Base-by-base conservation (phyloP, 2,888 invertebrate species). In the Hyposoter dolosus region DNA sequence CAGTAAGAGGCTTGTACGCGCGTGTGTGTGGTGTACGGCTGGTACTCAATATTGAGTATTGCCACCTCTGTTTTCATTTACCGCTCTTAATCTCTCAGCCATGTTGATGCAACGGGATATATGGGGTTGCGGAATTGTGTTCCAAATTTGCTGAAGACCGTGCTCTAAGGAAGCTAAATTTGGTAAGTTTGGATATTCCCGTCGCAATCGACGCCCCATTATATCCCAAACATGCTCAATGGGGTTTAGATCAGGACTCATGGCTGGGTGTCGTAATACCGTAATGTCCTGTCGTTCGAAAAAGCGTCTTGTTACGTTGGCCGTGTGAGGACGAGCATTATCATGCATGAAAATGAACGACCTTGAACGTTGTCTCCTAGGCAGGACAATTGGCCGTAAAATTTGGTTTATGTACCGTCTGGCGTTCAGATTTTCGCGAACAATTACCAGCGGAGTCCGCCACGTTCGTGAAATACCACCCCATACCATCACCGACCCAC, bases 271-370 rank as follows among this genome's bases (percentile, higher is more conserved):
- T 23, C 77, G 32, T 43, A 78, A 63, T 10, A 83, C 15, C 0
- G 71, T 76, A 2, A 84, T 77, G 60, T 77, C 40, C 53, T 86
- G 28, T 6, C 69, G 12, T 19, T 68, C 17, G 2, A 86, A 56
- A 76, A 83, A 88, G 7, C 71, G 23, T 35, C 87, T 69, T 9
- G 86, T 84, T 0, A 74, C 19, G 12, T 19, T 63, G 23, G 85
- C 87, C 23, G 66, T 66, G 32, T 86, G 87, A 60, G 84, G 79
- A 10, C 83, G 87, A 35, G 86, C 86, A 66, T 87, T 88, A 68
- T 87, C 86, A 19, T 86, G 88, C 85, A 85, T 84, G 1, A 86
- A 65, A 43, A 86, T 78, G 45, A 87, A 84, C 3, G 43, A 5
- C 65, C 86, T 72, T 28, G 63, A 40, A 15, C 56, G 53, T 32